phyloP scores from a whole-genome alignment of 2,113 vertebrate species.

The Scomber colias region DNA sequence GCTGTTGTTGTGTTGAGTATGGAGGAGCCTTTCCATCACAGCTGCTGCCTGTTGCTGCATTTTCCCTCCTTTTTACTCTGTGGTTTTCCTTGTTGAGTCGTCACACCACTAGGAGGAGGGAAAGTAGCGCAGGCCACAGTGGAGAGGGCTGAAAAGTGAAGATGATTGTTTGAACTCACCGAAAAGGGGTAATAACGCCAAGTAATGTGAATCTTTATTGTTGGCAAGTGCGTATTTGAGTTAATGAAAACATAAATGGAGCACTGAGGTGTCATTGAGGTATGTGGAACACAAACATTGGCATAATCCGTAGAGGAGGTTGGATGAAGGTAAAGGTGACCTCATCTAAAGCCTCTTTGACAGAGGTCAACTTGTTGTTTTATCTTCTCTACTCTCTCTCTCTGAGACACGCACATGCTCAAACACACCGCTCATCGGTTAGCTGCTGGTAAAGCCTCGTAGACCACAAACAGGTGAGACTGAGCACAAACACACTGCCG shows the following conservation, averaged over 20 bases:
- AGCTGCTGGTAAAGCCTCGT: constrained; percentile 13
- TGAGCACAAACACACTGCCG: constrained; percentile 57
- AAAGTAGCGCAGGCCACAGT: neutral
- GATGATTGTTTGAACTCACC: neutral
- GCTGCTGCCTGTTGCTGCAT: constrained; percentile 69
- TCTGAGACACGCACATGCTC: constrained; percentile 6
- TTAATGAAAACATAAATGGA: constrained; percentile 2
- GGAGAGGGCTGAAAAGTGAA: neutral
- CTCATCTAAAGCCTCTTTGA: constrained; percentile 82
- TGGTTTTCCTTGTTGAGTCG: neutral
- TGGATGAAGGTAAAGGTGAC: constrained; percentile 78
- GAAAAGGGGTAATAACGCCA: neutral
- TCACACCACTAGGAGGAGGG: neutral
- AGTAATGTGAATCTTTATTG: neutral
- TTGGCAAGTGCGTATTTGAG: neutral
- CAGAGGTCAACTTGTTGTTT: constrained; percentile 48
- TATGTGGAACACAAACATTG: constrained; percentile 30
- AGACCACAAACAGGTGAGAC: constrained; percentile 34
- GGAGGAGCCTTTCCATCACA: constrained; percentile 62
- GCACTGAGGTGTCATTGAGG: constrained; percentile 12
- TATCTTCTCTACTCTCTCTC: constrained; percentile 36
- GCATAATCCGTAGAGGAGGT: constrained; percentile 63
- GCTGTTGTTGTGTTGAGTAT: constrained; percentile 54
- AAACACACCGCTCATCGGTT: constrained; percentile 3
- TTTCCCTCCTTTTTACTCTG: constrained; percentile 29